phyloP scores from a whole-genome alignment of 2,113 vertebrate species.

The Xenopus tropicalis region UCB_Xtro_10.0 CM004446.2:31538001-31538500 shows the following conservation, averaged over 20 bases:
- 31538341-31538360: background rate
- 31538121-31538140: conserved; percentile 49
- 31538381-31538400: no score
- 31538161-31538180: background rate
- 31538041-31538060: conserved; percentile 80
- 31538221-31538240: conserved; percentile 72
- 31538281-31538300: conserved; percentile 70
- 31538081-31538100: conserved; percentile 68
- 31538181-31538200: background rate
- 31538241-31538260: conserved; percentile 81
- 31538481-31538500: no score
- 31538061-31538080: conserved; percentile 87
- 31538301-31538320: conserved; percentile 63
- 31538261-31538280: conserved; percentile 77
- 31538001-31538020: conserved; percentile 63
- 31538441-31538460: no score
- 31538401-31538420: no score
- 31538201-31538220: conserved; percentile 68
- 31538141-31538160: background rate
- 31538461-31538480: no score
- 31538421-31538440: no score
- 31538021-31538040: conserved; percentile 69
- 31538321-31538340: conserved; percentile 67
- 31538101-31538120: conserved; percentile 66
- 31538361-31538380: background rate